phyloP scores from a whole-genome alignment of 2,888 invertebrate species.

The Julus scanicus region DNA sequence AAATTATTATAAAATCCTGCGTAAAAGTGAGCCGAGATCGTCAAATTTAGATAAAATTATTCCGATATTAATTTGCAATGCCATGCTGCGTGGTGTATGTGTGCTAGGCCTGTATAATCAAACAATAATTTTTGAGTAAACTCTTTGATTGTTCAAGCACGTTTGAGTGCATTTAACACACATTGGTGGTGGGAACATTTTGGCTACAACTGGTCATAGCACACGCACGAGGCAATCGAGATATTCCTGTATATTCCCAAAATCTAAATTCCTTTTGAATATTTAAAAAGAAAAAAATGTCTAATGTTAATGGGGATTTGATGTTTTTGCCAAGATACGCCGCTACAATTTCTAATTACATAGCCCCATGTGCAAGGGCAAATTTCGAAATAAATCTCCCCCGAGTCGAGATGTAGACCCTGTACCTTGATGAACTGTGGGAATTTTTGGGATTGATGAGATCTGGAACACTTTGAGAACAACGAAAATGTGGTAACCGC shows the following conservation, averaged over 20 bases:
- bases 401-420: neutral
- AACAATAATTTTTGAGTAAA: neutral
- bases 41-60: slow-evolving; percentile 13
- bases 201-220: neutral
- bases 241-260: neutral
- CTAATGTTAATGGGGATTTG: neutral
- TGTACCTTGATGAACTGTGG: neutral
- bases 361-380: neutral
- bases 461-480: slow-evolving; percentile 29
- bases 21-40: neutral
- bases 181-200: neutral
- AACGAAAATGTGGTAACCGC: neutral
- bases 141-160: neutral
- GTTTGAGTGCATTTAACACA: slow-evolving; percentile 2
- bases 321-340: neutral
- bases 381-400: neutral
- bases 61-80: slow-evolving; percentile 19
- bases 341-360: neutral
- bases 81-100: neutral
- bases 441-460: slow-evolving; percentile 25
- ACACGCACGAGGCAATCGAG: neutral
- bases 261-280: neutral
- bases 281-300: neutral
- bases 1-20: slow-evolving; percentile 4
- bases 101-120: neutral